phyloP scores from a whole-genome alignment of 2,797 vertebrate genomes.

The Pseudotriccus pelzelni region DNA sequence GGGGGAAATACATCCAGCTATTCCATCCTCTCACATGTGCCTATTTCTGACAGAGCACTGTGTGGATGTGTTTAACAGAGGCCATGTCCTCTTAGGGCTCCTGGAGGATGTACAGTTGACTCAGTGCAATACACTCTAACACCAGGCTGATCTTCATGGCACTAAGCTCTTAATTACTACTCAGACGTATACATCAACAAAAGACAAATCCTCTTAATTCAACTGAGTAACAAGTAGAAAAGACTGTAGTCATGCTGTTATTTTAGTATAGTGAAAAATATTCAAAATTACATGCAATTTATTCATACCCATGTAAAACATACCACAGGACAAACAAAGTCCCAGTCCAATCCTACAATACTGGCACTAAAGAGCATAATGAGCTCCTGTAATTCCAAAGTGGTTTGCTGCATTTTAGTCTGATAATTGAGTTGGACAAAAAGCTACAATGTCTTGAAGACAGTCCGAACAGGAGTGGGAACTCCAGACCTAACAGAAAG shows the following conservation, averaged over 20 bases:
- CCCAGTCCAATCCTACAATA: neutral
- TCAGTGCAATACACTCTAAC: neutral
- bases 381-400: neutral
- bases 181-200: slow-evolving; percentile 2
- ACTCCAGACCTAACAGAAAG: neutral
- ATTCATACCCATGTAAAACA: neutral
- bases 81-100: neutral
- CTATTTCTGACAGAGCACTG: neutral
- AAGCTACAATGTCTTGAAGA: neutral
- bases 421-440: neutral
- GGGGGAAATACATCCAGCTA: neutral
- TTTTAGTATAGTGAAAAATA: neutral
- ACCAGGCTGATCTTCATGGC: neutral
- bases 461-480: neutral
- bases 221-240: slow-evolving; percentile 10
- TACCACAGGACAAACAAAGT: neutral
- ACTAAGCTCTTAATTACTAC: neutral
- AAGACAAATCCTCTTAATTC: slow-evolving; percentile 29
- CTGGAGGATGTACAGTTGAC: neutral
- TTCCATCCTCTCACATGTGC: fast-evolving
- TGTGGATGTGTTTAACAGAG: neutral
- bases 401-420: neutral
- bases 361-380: neutral
- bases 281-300: slow-evolving; percentile 28
- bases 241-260: slow-evolving; percentile 5